phyloP scores from a whole-genome alignment of 2,113 vertebrate genomes.

The Carassius auratus region DNA sequence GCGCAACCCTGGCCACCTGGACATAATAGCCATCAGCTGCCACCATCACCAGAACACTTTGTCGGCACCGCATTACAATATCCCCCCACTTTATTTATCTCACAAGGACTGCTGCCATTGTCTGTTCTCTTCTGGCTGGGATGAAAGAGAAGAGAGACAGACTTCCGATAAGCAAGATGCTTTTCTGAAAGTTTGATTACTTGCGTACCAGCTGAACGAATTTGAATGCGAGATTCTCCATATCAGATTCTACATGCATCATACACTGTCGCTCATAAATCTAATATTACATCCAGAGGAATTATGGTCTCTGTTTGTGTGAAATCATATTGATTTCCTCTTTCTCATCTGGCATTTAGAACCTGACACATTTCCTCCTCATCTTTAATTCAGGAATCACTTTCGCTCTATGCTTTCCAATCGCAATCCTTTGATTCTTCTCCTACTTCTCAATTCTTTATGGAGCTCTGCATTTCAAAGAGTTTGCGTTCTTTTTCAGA shows the following conservation, averaged over 20 bases:
- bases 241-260: neutral
- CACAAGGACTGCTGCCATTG: conserved; percentile 56
- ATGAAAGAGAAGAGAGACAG: conserved; percentile 42
- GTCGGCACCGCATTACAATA: conserved; percentile 67
- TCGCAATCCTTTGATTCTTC: conserved; percentile 81
- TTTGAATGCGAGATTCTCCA: neutral
- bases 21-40: conserved; percentile 81
- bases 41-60: conserved; percentile 69
- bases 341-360: conserved; percentile 52
- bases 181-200: conserved; percentile 29
- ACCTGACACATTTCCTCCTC: conserved; percentile 54
- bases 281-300: conserved; percentile 1
- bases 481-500: conserved; percentile 70
- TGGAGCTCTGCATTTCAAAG: conserved; percentile 82
- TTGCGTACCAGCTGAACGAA: neutral
- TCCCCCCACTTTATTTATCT: conserved; percentile 58
- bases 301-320: conserved; percentile 14
- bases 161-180: conserved; percentile 36
- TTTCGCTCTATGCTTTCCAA: conserved; percentile 63
- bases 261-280: neutral
- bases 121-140: conserved; percentile 46
- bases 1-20: conserved; percentile 80
- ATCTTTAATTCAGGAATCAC: conserved; percentile 64
- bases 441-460: conserved; percentile 84
- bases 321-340: conserved; percentile 47